Base-by-base conservation (phyloP, 2,888 invertebrate genomes). In the Scaptomyza cyrtandrae region DNA sequence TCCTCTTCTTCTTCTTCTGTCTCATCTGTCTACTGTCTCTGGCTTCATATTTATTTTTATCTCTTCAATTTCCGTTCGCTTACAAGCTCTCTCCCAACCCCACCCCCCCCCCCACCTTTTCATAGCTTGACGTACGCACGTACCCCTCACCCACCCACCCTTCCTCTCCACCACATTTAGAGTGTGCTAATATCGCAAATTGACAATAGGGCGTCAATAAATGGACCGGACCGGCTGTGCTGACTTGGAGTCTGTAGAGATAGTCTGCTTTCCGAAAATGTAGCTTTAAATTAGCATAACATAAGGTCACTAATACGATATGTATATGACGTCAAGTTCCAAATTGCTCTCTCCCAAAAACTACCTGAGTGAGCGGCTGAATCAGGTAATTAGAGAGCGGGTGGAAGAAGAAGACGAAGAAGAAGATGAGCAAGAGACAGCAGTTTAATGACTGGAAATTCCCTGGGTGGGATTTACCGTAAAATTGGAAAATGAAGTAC, bases 1-100 rank as follows among this genome's bases (percentile, higher is more conserved):
- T 43, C 52, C 3, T 60, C 57, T 29, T 29, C 39, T n/a, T n/a
- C 37, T 39, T n/a, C n/a, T 14, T 14, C 14, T 14, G 9, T 14
- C 13, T 16, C 41, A 37, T 35, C 27, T 39, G 48, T 37, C 55
- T 19, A 46, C 43, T 63, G 85, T 72, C 64, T 70, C 72, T 73
- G 71, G 82, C 83, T 88, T 86, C 66, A 68, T 74, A 80, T 85
- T 76, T 83, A 76, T 83, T 83, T 88, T 83, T 86, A 83, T 88
- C 88, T 72, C 84, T 88, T 88, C 84, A 83, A 86, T 83, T 83
- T 83, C 82, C 82, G 82, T 53, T 83, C 68, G 62, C 65, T 76
- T 78, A 73, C 83, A 79, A 82, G 76, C 57, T 64, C 54, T 64
- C 48, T 64, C 48, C 37, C 27, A 2, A 6, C 3, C 29, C 29